Conservation (phyloP, 2,888 invertebrate genomes). For the Polyommatus icarus region DNA sequence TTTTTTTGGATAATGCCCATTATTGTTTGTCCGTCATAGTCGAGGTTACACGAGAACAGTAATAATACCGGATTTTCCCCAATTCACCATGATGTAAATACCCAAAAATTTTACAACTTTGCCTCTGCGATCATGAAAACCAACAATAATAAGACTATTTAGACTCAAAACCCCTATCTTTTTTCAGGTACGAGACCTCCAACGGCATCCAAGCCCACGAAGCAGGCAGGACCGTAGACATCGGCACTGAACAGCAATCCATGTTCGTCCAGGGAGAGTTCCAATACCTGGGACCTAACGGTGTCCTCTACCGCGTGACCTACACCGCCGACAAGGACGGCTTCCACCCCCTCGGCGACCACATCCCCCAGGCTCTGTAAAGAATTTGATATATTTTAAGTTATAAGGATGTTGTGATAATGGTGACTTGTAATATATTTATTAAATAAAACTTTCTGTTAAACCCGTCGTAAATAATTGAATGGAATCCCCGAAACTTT, state of each 20-base stretch:
- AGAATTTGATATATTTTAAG: neutral
- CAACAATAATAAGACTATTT: too few relatives aligned
- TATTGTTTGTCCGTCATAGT: too few relatives aligned
- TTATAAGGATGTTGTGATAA: slow-evolving; percentile 16
- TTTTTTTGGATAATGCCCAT: too few relatives aligned
- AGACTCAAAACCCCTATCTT: neutral
- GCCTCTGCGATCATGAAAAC: too few relatives aligned
- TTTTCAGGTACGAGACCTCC: slow-evolving; percentile 55
- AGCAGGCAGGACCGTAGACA: slow-evolving; percentile 43
- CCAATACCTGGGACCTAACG: slow-evolving; percentile 70
- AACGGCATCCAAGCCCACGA: slow-evolving; percentile 52
- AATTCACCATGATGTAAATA: too few relatives aligned
- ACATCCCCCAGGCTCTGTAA: slow-evolving; percentile 50
- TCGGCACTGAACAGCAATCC: slow-evolving; percentile 56
- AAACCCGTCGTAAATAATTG: neutral
- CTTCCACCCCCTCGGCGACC: slow-evolving; percentile 70
- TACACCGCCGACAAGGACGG: slow-evolving; percentile 79
- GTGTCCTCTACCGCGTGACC: slow-evolving; percentile 65
- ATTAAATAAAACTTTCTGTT: neutral
- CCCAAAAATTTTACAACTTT: too few relatives aligned
- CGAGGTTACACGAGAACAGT: too few relatives aligned
- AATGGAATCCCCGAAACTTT: too few relatives aligned
- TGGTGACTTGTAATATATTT: neutral
- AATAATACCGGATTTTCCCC: too few relatives aligned
- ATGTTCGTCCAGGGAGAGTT: slow-evolving; percentile 56